phyloP scores from a whole-genome alignment of 1,140 invertebrate genomes.

The Bombyx mandarina region DNA sequence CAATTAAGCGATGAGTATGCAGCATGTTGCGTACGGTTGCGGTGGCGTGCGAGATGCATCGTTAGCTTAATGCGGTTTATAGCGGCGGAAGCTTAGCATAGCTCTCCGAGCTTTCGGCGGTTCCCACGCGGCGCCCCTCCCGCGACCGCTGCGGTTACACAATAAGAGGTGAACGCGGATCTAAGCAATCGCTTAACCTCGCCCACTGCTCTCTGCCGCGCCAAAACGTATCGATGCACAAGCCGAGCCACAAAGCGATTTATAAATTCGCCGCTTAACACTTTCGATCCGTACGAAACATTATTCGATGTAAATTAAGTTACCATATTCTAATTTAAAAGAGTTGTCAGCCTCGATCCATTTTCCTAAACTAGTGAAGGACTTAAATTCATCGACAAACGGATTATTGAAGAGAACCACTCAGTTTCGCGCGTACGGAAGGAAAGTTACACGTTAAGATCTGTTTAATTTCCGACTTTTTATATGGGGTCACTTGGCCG shows the following conservation, averaged over 20 bases:
- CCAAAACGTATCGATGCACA: constrained; percentile 35
- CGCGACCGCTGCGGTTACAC: constrained; percentile 46
- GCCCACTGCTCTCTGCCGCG: constrained; percentile 52
- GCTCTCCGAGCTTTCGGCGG: constrained; percentile 63
- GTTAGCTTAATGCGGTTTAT: constrained; percentile 55
- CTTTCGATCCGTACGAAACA: too few relatives aligned
- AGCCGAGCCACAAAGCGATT: constrained; percentile 4
- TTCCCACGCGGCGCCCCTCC: constrained; percentile 57
- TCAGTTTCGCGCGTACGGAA: too few relatives aligned
- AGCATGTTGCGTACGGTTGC: constrained; percentile 28
- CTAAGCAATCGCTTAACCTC: constrained; percentile 70
- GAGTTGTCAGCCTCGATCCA: too few relatives aligned
- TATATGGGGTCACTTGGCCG: too few relatives aligned
- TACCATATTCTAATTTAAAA: too few relatives aligned
- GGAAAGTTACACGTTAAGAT: too few relatives aligned
- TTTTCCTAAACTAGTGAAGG: too few relatives aligned
- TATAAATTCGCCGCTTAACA: neutral
- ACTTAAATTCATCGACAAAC: too few relatives aligned
- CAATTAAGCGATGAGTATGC: constrained; percentile 41
- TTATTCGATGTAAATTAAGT: too few relatives aligned
- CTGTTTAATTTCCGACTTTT: too few relatives aligned
- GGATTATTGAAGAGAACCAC: too few relatives aligned
- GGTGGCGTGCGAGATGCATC: constrained; percentile 53
- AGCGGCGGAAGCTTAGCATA: constrained; percentile 60
- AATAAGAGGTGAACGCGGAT: constrained; percentile 69